phyloP scores from a whole-genome alignment of 2,797 vertebrate genomes.

The Hyperoplus immaculatus region DNA sequence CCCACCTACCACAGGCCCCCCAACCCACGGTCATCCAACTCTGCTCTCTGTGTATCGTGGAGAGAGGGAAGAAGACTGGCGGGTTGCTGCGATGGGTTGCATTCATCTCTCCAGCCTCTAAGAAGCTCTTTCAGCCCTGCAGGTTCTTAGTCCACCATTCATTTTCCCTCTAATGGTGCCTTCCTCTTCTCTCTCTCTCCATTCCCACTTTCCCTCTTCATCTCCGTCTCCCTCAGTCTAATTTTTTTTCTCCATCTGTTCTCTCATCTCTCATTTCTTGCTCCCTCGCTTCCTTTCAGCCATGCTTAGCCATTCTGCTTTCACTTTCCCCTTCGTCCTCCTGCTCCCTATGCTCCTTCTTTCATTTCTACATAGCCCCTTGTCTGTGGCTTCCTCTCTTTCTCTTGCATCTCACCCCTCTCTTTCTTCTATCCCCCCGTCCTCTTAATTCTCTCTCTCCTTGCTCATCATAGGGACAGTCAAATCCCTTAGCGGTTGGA shows the following conservation, averaged over 20 bases:
- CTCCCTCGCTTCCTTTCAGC: slow-evolving; percentile 69
- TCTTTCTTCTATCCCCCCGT: slow-evolving; percentile 63
- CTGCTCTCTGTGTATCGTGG: slow-evolving; percentile 47
- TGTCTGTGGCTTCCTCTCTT: slow-evolving; percentile 62
- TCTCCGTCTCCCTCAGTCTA: slow-evolving; percentile 54
- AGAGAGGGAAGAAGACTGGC: slow-evolving; percentile 40
- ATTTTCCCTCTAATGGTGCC: slow-evolving; percentile 71
- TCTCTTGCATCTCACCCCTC: slow-evolving; percentile 62
- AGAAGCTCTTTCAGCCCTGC: slow-evolving; percentile 61
- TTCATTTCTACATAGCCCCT: slow-evolving; percentile 70
- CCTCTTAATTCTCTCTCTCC: slow-evolving; percentile 70
- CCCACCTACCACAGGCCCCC: slow-evolving; percentile 26
- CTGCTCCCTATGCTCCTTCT: slow-evolving; percentile 49
- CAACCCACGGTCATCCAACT: slow-evolving; percentile 52
- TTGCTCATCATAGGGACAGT: slow-evolving; percentile 75
- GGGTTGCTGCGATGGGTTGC: slow-evolving; percentile 53
- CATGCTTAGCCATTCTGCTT: slow-evolving; percentile 75
- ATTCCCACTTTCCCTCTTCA: slow-evolving; percentile 55
- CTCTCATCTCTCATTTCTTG: slow-evolving; percentile 62
- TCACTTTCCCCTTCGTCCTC: slow-evolving; percentile 52
- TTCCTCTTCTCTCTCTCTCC: slow-evolving; percentile 55
- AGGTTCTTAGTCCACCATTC: slow-evolving; percentile 74
- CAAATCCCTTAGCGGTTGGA: slow-evolving; percentile 77
- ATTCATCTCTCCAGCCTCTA: slow-evolving; percentile 72
- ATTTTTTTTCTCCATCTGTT: slow-evolving; percentile 54